These are phyloP conservation scores for Malthinus flaveolus DNA, from an alignment of 2,888 invertebrate species.

Conservation along the genomic window DNA sequence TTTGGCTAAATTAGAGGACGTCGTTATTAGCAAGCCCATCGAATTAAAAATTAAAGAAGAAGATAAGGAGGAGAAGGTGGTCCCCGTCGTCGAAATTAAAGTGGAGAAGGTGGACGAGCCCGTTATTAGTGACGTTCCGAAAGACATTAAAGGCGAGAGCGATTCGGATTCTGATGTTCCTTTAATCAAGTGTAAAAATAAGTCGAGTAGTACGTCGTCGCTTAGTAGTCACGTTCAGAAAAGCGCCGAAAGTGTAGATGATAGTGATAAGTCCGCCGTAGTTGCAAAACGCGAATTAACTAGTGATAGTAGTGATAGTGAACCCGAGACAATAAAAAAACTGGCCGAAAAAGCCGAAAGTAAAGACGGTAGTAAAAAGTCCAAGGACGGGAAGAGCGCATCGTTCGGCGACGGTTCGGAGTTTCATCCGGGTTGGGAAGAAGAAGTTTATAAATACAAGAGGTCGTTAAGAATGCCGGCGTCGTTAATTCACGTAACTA, in stretches of 20 bases:
- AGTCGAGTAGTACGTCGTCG: slow-evolving; percentile 34
- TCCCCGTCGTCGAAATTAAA: slow-evolving; percentile 23
- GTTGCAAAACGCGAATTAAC: background rate
- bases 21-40: slow-evolving; percentile 42
- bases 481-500: slow-evolving; percentile 77
- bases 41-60: slow-evolving; percentile 30
- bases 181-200: slow-evolving; percentile 37
- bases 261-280: background rate
- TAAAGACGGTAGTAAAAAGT: slow-evolving; percentile 43
- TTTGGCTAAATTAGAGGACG: slow-evolving; percentile 44
- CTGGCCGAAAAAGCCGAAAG: slow-evolving; percentile 35
- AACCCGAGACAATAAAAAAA: slow-evolving; percentile 36
- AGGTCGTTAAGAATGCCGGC: slow-evolving; percentile 80
- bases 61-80: slow-evolving; percentile 16
- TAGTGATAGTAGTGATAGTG: slow-evolving; percentile 52
- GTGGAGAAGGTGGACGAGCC: slow-evolving; percentile 22
- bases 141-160: slow-evolving; percentile 30
- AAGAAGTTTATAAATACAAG: slow-evolving; percentile 81
- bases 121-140: slow-evolving; percentile 17
- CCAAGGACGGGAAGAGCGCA: slow-evolving; percentile 56
- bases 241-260: slow-evolving; percentile 34
- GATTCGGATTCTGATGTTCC: slow-evolving; percentile 44
- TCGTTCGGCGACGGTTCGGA: slow-evolving; percentile 71
- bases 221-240: slow-evolving; percentile 39
- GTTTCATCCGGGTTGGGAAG: slow-evolving; percentile 80